phyloP scores from a whole-genome alignment of 2,113 vertebrate species.

The Lophochroa leadbeateri region DNA sequence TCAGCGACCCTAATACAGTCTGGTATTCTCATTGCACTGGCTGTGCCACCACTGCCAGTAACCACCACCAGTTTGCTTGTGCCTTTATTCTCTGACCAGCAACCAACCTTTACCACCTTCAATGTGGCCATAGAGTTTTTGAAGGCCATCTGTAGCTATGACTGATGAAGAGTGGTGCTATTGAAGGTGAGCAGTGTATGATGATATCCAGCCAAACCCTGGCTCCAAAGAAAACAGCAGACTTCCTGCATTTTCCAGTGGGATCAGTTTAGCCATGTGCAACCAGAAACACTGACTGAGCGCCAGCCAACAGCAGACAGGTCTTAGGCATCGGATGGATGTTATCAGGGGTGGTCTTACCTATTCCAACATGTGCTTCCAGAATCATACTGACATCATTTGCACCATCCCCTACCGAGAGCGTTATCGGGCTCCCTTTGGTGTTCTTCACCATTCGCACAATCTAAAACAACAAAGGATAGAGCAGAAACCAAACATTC shows the following conservation, averaged over 20 bases:
- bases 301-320: neutral
- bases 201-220: neutral
- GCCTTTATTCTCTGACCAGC: neutral
- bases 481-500: neutral
- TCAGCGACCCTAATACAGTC: neutral
- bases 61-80: neutral
- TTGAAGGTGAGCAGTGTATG: neutral
- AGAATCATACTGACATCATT: conserved; percentile 99
- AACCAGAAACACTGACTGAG: neutral
- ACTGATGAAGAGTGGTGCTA: neutral
- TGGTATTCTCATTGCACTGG: neutral
- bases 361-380: conserved; percentile 98
- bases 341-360: conserved; percentile 69
- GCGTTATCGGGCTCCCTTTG: conserved; percentile 91
- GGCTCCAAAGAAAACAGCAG: neutral
- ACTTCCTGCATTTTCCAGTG: neutral
- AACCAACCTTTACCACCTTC: neutral
- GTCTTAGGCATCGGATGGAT: neutral
- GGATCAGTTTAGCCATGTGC: neutral
- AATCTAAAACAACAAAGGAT: conserved; percentile 76
- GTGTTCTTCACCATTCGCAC: conserved; percentile 97
- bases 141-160: neutral
- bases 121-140: neutral
- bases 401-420: conserved; percentile 94
- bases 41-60: neutral